Conservation (phyloP, 2,888 invertebrate genomes). For the Polyommatus iphigenia region DNA sequence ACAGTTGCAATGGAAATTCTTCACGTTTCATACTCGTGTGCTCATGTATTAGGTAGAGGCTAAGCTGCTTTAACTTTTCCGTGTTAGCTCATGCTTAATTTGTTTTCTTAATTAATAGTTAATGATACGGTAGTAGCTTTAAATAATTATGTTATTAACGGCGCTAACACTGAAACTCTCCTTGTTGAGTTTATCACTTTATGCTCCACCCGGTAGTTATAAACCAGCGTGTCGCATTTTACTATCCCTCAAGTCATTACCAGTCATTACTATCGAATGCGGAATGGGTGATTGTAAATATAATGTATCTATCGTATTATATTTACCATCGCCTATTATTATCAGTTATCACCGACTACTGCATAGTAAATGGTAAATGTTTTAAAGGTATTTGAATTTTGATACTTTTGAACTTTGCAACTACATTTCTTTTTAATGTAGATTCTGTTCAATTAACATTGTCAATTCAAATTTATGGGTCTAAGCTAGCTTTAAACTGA, state of each 20-base stretch:
- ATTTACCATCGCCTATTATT: too few species aligned
- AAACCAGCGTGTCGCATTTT: not conserved
- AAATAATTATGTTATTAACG: not conserved
- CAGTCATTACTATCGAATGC: not conserved
- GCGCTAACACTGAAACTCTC: not conserved
- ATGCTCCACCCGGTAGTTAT: not conserved
- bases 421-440: too few species aligned
- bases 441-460: too few species aligned
- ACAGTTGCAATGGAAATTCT: not conserved
- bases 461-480: too few species aligned
- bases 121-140: not conserved
- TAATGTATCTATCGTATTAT: too few species aligned
- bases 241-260: not conserved
- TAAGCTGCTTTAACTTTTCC: not conserved
- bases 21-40: not conserved
- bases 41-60: not conserved
- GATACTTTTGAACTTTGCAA: too few species aligned
- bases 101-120: not conserved
- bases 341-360: too few species aligned
- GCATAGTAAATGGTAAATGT: too few species aligned
- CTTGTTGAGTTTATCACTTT: conserved; percentile 13
- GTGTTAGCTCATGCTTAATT: not conserved
- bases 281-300: not conserved
- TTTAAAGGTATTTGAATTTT: too few species aligned
- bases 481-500: not conserved